phyloP scores from a whole-genome alignment of 2,797 vertebrate species.

The Threskiornis aethiopicus region DNA sequence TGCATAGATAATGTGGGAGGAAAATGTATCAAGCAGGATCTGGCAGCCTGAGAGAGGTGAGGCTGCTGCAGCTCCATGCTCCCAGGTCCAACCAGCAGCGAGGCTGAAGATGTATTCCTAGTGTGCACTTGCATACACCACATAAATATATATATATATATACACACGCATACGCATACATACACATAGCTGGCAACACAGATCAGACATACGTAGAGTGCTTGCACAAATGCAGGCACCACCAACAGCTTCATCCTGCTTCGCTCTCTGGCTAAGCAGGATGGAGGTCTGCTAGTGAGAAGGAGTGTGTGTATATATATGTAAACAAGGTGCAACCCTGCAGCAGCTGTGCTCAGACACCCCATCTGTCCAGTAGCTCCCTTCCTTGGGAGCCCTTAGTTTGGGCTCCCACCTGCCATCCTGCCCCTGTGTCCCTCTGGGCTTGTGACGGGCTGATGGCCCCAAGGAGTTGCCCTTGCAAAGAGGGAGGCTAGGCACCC shows the following conservation, averaged over 20 bases:
- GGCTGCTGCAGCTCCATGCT: not conserved
- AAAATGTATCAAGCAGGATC: not conserved
- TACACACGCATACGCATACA: not conserved
- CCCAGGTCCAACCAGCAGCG: not conserved
- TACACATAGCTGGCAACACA: not conserved
- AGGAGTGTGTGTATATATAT: accelerated
- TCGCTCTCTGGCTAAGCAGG: too few species aligned
- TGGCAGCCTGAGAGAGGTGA: not conserved
- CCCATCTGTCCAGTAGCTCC: not conserved
- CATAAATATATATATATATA: not conserved
- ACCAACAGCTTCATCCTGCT: not conserved
- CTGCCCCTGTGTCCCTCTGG: not conserved
- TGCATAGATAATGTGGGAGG: not conserved
- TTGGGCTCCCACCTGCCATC: not conserved
- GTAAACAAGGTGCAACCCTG: not conserved
- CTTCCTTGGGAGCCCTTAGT: not conserved
- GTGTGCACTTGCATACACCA: not conserved
- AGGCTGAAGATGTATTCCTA: not conserved
- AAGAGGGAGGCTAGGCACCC: not conserved
- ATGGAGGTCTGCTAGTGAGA: too few species aligned
- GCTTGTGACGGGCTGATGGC: not conserved
- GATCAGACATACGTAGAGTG: accelerated
- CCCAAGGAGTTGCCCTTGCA: not conserved
- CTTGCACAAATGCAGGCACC: not conserved
- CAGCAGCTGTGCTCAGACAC: not conserved